A percentile compares a stretch with the other conserved stretches of the same genome.
These are phyloP conservation scores for Apomyelois bistriatella DNA, from an alignment of 2,888 invertebrate species.

Conservation along the genomic window DNA sequence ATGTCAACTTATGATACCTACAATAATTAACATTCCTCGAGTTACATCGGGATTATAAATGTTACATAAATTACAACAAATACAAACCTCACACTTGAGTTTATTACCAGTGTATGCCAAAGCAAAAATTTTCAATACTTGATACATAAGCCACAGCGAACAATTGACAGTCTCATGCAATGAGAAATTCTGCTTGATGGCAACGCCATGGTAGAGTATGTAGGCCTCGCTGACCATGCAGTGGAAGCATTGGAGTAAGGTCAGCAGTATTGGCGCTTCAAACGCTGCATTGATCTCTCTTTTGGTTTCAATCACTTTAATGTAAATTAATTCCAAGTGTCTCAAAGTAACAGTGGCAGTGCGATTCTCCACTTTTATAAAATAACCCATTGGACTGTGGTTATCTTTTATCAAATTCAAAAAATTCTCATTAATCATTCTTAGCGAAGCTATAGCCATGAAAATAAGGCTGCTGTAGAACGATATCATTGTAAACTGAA, in stretches of 20 bases:
- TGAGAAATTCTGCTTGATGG: conserved; percentile 31
- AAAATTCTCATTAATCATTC: conserved; percentile 39
- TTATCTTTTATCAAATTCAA: conserved; percentile 21
- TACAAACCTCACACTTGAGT: conserved; percentile 46
- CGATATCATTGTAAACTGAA: conserved; percentile 47
- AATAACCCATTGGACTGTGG: conserved; percentile 24
- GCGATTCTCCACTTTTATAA: conserved; percentile 31
- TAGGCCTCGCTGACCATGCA: conserved; percentile 56
- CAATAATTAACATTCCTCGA: no score
- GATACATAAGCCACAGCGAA: conserved; percentile 56
- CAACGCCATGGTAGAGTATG: conserved; percentile 55
- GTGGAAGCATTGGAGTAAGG: conserved; percentile 58
- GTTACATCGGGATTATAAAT: no score
- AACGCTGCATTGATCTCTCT: conserved; percentile 47
- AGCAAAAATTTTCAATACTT: conserved; percentile 52
- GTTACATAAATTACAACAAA: no score
- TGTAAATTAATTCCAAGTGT: conserved; percentile 46
- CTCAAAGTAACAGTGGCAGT: conserved; percentile 33
- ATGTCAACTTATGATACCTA: no score
- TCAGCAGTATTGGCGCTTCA: conserved; percentile 49
- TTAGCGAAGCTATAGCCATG: conserved; percentile 41
- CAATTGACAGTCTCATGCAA: conserved; percentile 52
- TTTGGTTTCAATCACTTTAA: conserved; percentile 45
- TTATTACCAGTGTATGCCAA: conserved; percentile 47
- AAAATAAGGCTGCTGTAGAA: conserved; percentile 50